These are phyloP conservation scores for Protosalanx chinensis DNA, from an alignment of 2,797 vertebrate genomes.

Conservation along the genomic window DNA sequence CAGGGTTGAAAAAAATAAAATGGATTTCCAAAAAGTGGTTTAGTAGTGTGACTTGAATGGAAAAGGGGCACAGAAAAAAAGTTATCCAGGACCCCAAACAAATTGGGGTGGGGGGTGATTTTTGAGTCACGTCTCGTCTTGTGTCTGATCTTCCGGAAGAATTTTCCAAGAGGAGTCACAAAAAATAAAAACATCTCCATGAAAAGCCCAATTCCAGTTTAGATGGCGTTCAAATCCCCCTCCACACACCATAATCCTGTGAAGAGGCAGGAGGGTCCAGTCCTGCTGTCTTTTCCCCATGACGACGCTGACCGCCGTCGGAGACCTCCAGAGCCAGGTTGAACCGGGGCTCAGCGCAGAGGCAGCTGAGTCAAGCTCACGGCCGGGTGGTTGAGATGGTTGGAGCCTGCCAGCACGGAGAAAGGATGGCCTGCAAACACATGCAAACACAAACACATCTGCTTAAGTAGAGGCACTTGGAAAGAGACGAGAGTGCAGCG, in stretches of 20 bases:
- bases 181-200: neutral
- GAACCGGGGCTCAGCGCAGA: constrained; percentile 68
- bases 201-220: no score
- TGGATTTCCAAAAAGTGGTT: constrained; percentile 2
- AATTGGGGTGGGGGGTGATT: no score
- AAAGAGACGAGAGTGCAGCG: neutral
- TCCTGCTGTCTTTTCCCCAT: no score
- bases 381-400: constrained; percentile 77
- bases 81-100: constrained; percentile 32
- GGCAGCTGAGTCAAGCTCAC: constrained; percentile 79
- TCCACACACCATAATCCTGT: no score
- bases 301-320: neutral
- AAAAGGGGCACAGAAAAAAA: constrained; percentile 21
- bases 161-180: neutral
- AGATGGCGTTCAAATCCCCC: neutral
- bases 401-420: constrained; percentile 82
- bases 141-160: neutral
- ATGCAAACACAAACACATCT: constrained; percentile 16
- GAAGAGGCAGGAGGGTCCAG: no score
- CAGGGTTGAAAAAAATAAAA: constrained; percentile 45
- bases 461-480: neutral
- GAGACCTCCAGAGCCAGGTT: neutral
- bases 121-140: no score
- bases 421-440: constrained; percentile 86
- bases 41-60: constrained; percentile 28